phyloP scores from a whole-genome alignment of 2,113 vertebrate species.

The Tinamus guttatus region DNA sequence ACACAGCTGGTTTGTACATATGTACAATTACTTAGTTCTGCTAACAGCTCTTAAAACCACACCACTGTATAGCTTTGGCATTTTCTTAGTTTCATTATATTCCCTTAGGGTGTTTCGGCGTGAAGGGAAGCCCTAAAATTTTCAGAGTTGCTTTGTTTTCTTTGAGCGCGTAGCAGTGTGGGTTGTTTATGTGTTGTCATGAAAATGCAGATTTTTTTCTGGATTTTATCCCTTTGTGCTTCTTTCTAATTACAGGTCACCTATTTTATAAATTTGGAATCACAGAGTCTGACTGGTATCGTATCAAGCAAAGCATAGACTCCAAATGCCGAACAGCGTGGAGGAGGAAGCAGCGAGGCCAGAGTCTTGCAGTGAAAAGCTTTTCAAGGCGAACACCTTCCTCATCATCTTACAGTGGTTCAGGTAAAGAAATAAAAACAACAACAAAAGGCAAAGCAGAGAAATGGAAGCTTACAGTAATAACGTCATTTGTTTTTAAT shows the following conservation, averaged over 20 bases:
- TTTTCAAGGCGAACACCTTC: constrained; percentile 92
- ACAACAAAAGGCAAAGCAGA: neutral
- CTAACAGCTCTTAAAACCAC: neutral
- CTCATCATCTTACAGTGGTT: constrained; percentile 77
- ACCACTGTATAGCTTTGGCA: neutral
- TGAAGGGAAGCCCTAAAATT: neutral
- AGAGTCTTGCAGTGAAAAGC: constrained; percentile 97
- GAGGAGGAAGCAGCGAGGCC: constrained; percentile 95
- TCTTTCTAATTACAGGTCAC: constrained; percentile 82
- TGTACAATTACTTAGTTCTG: neutral
- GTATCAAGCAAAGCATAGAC: constrained; percentile 99
- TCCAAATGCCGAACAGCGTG: constrained; percentile 98
- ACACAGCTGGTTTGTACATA: too few species aligned
- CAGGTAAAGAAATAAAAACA: constrained; percentile 70
- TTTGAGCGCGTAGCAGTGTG: fast-evolving
- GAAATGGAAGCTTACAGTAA: fast-evolving
- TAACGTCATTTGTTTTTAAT: neutral
- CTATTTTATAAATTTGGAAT: constrained; percentile 96
- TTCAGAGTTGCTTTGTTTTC: neutral
- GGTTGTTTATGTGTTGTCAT: fast-evolving
- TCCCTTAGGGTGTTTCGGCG: neutral
- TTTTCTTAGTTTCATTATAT: neutral
- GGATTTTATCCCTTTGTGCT: neutral
- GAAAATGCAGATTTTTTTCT: fast-evolving
- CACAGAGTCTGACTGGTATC: constrained; percentile 96